A percentile compares a stretch with the other conserved stretches of the same genome.
Conservation (phyloP, 2,888 invertebrate species). For the Pediacus dermestoides region DNA sequence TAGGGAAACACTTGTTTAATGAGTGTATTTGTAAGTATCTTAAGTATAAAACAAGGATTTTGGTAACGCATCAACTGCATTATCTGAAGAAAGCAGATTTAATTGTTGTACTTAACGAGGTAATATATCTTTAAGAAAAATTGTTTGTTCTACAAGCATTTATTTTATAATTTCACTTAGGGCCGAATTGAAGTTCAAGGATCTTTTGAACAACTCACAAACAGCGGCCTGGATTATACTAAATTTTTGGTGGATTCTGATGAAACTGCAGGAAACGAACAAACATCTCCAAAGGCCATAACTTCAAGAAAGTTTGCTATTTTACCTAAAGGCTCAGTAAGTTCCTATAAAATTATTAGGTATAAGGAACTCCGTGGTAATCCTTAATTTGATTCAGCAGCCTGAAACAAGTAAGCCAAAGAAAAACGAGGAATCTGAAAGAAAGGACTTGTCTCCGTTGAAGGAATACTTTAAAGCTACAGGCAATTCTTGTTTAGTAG, state of each 20-base stretch:
- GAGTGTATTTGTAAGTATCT: conserved; percentile 61
- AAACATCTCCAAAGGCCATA: no score
- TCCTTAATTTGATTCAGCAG: no score
- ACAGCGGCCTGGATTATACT: no score
- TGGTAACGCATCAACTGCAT: conserved; percentile 69
- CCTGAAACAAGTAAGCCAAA: no score
- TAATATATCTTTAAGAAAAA: conserved; percentile 54
- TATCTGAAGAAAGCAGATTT: conserved; percentile 55
- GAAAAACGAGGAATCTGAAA: no score
- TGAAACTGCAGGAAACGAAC: conserved; percentile 20
- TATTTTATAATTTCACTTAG: conserved; percentile 54
- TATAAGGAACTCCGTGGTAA: no score
- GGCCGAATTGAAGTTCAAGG: no score
- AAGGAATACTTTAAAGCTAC: conserved; percentile 38
- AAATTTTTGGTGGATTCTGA: no score
- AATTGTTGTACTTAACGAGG: conserved; percentile 54
- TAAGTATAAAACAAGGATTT: conserved; percentile 57
- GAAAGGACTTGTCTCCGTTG: no score
- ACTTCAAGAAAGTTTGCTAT: no score
- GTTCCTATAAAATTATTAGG: neutral
- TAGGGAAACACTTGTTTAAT: conserved; percentile 68
- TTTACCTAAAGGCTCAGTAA: no score
- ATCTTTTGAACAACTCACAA: no score
- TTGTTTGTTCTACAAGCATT: conserved; percentile 55
- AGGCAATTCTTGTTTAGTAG: conserved; percentile 28